Base-by-base conservation (phyloP, 2,113 vertebrate species). In the Elephas maximus region DNA sequence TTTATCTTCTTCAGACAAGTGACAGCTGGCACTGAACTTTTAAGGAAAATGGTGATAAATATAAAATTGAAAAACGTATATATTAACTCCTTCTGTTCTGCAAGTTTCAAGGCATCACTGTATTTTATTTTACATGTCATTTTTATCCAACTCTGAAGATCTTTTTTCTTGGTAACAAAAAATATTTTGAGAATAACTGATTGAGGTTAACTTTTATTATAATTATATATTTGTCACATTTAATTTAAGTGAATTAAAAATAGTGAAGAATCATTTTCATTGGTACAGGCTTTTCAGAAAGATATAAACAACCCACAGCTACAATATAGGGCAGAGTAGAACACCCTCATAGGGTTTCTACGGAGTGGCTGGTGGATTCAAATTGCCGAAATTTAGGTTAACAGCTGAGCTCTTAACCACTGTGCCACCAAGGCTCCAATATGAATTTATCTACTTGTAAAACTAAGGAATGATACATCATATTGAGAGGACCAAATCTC, bases 1-100 rank as follows among this genome's bases (percentile, higher is more conserved):
- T 60, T 82, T 89, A 83, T 88, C 77, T 44, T 77, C 6, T 88
- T 83, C 57, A 77, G 69, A 53, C 79, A 89, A 76, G 57, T 77
- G 69, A 94, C 60, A 67, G n/a, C 23, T 14, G 48, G 8, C 71
- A 78, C 15, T 45, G 2, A 69, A 71, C 6, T 53, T 15, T 86
- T 86, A 30, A 63, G 79, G 23, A 86, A 80, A 86, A 63, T 33
- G 44, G 9, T 62, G 20, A 33, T 87, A 77, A 85, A 18, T 33
- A 41, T 41, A 74, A 91, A 81, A 88, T 71, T 60, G 17, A 76
- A 76, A 30, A 67, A 30, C 26, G 11, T 21, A 44, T 76, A 24
- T 44, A 44, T 24, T 76, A 76, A 44, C 21, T 76, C 37, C 21
- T 67, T 12, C 20, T 63, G 21, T 44, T 76, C 41, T 76, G 74